Conservation (phyloP, 37 sponge, comb jelly and placozoan genomes). For the Diacarnus erythraeanus region DNA sequence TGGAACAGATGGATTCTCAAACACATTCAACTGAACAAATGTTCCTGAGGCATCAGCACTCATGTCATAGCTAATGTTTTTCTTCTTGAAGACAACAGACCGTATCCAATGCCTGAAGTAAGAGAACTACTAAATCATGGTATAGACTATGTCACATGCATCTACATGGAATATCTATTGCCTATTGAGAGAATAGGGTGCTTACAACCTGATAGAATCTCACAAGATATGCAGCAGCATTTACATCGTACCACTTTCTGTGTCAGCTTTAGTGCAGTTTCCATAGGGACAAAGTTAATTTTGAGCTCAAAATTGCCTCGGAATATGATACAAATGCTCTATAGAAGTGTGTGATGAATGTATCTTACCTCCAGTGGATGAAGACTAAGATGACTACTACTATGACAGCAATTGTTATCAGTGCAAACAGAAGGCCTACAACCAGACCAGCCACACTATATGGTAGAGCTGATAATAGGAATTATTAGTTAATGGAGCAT, state of each 20-base stretch:
- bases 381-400: not conserved
- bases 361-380: not conserved
- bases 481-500: not conserved
- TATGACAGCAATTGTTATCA: conserved; percentile 3
- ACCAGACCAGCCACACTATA: conserved; percentile 19
- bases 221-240: too few relatives aligned
- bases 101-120: too few relatives aligned
- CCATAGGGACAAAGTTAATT: too few relatives aligned
- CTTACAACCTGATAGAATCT: too few relatives aligned
- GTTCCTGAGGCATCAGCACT: conserved; percentile 7
- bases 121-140: too few relatives aligned
- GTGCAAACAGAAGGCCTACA: conserved; percentile 15
- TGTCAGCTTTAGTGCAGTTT: too few relatives aligned
- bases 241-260: too few relatives aligned
- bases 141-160: too few relatives aligned
- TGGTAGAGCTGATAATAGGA: conserved; percentile 2
- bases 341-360: not conserved
- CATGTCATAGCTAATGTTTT: not conserved
- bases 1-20: not conserved
- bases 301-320: too few relatives aligned
- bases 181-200: too few relatives aligned
- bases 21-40: not conserved
- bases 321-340: too few relatives aligned
- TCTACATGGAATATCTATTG: too few relatives aligned
- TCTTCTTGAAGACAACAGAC: conserved; percentile 2